Evolutionary conservation across 2,797 vertebrate species (phyloP), one percentile per base, ranked within the genome.

Genomic region (Gobio occitaniae): DNA sequence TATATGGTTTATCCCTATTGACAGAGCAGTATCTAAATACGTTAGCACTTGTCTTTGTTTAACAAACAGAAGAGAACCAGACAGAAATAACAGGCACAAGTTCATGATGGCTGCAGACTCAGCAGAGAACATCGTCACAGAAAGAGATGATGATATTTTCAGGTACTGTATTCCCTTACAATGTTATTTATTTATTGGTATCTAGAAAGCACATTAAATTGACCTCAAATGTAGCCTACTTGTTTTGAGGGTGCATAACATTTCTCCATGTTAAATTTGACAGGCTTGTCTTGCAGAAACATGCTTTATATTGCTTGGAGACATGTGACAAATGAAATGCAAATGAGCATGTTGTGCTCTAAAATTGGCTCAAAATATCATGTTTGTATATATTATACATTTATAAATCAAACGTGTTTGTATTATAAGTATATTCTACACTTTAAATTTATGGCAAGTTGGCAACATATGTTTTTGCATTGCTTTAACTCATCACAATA

Each of bases 131-230:
- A 86, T 85, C 52, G 17, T 83, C 16, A 77, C 77, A 44, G 86
- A 88, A 1, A 74, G 86, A 2, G 50, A 89, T 38, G 80, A 92
- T 3, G 90, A 91, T 50, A 74, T 78, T 59, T 80, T 92, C 9
- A 90, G 89, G 92, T 92, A 78, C 19, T 32, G 5, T 29, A 13
- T 29, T 63, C 59, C n/a, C 4, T 50, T 69, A 59, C 1, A 3
- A 19, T 29, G n/a, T 19, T 56, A 16, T 29, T n/a, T 25, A 25
- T 25, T 25, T 25, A 25, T 25, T 25, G 25, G 15, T 4, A 1
- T 21, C 8, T n/a, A 32, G 16, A 68, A 15, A 68, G 1, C 15
- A 52, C 0, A 7, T 16, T 1, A 65, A 8, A 63, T 3, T 32
- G 13, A 65, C 12, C 12, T 29, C 13, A 12, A 29, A 29, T 63